A percentile compares a stretch with the other conserved stretches of the same genome.
Conservation (phyloP, 64 coral and sea anemone genomes). For the Trachythela sp. region DNA sequence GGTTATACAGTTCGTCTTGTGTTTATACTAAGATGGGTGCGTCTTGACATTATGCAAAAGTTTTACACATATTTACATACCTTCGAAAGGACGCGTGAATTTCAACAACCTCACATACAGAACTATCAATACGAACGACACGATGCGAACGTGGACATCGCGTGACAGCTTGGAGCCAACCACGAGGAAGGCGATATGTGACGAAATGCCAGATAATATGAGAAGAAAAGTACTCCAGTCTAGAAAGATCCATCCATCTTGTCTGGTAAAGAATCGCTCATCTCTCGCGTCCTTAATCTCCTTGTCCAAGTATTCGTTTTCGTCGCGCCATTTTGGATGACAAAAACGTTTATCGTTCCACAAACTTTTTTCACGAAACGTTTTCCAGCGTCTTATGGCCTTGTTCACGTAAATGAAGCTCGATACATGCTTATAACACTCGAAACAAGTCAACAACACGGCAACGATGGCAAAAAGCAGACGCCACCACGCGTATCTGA, state of each 20-base stretch:
- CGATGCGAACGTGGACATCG: neutral
- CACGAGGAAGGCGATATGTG: neutral
- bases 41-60: no score
- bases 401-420: neutral
- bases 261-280: neutral
- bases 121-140: neutral
- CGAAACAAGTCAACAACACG: neutral
- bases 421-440: neutral
- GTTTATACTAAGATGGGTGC: no score
- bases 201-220: neutral
- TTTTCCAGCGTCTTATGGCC: slow-evolving; percentile 1
- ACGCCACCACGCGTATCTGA: neutral
- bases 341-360: neutral
- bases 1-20: no score
- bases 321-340: neutral
- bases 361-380: neutral
- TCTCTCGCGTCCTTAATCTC: neutral
- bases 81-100: neutral
- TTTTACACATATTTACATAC: no score
- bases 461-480: neutral
- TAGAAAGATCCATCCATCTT: slow-evolving; percentile 23
- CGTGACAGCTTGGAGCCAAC: neutral
- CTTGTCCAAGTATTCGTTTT: slow-evolving; percentile 15
- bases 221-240: neutral
- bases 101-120: neutral